phyloP scores from a whole-genome alignment of 2,113 vertebrate genomes.

The Anarhynchus alexandrinus region DNA sequence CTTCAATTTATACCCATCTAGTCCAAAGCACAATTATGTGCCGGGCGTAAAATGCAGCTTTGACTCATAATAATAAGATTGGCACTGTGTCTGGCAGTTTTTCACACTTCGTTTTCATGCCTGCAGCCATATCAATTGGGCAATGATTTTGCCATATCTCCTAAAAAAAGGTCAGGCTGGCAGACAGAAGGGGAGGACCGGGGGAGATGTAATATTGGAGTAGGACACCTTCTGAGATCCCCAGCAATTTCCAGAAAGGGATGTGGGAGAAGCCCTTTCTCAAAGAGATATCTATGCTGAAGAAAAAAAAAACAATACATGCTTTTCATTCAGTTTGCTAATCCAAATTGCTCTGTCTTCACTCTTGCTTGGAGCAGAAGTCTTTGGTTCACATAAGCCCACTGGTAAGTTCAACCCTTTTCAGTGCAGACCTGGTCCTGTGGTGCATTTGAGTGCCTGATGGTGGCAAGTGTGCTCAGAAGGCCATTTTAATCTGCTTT shows the following conservation, averaged over 20 bases:
- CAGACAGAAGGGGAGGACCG: neutral
- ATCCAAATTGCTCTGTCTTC: neutral
- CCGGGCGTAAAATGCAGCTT: slow-evolving; percentile 17
- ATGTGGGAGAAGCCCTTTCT: neutral
- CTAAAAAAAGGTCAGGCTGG: neutral
- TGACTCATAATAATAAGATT: slow-evolving; percentile 56
- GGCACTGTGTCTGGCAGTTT: slow-evolving; percentile 35
- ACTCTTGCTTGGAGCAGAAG: neutral
- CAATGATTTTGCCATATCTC: neutral
- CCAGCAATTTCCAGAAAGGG: neutral
- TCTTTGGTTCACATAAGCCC: neutral
- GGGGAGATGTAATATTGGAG: neutral
- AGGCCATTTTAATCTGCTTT: neutral
- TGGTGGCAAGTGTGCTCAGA: neutral
- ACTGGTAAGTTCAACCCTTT: neutral
- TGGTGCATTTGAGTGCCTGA: neutral
- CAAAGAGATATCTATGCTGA: neutral
- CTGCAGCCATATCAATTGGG: neutral
- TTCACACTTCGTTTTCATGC: slow-evolving; percentile 16
- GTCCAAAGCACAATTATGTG: slow-evolving; percentile 41
- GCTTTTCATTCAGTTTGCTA: neutral
- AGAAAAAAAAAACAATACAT: neutral
- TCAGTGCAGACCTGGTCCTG: neutral
- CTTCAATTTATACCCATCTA: slow-evolving; percentile 53
- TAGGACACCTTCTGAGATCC: neutral